phyloP scores from a whole-genome alignment of 2,888 invertebrate species.

The Tenthredo livida region DNA sequence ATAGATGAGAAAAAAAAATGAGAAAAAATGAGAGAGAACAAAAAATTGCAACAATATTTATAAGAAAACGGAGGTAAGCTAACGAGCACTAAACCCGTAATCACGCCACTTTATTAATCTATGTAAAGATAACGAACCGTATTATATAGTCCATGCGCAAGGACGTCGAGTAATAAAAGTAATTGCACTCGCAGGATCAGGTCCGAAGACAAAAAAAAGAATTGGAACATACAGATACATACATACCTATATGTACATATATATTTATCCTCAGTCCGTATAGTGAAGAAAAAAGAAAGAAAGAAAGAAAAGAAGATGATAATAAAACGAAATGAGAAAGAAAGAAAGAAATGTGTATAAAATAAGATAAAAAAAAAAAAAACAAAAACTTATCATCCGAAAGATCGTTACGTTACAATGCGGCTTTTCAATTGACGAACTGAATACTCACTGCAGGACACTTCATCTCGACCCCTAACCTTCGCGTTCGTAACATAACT shows the following conservation, averaged over 20 bases:
- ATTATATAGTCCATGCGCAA: conserved; percentile 15
- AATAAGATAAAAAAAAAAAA: not conserved
- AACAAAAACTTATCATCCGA: not conserved
- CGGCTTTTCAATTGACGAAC: conserved; percentile 3
- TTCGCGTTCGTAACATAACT: not conserved
- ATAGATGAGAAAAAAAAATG: not conserved
- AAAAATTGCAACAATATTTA: not conserved
- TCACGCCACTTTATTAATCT: conserved; percentile 42
- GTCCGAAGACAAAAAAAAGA: not conserved
- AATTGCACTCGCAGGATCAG: conserved; percentile 19
- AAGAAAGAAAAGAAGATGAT: not conserved
- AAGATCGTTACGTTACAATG: not conserved
- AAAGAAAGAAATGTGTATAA: not conserved
- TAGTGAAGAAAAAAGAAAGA: not conserved
- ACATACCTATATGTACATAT: too few species aligned
- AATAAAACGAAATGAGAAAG: not conserved
- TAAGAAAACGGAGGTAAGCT: conserved; percentile 7
- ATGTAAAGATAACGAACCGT: conserved; percentile 46
- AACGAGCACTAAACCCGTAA: conserved; percentile 40
- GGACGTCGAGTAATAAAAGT: conserved; percentile 43
- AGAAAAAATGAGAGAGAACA: not conserved
- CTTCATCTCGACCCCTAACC: conserved; percentile 1
- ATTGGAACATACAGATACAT: not conserved
- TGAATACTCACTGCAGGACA: conserved; percentile 2
- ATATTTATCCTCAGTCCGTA: too few species aligned